Percentiles rank a stretch among this genome's conserved stretches.
phyloP scores from a whole-genome alignment of 2,797 vertebrate species.

The Spatula versicolor region DNA sequence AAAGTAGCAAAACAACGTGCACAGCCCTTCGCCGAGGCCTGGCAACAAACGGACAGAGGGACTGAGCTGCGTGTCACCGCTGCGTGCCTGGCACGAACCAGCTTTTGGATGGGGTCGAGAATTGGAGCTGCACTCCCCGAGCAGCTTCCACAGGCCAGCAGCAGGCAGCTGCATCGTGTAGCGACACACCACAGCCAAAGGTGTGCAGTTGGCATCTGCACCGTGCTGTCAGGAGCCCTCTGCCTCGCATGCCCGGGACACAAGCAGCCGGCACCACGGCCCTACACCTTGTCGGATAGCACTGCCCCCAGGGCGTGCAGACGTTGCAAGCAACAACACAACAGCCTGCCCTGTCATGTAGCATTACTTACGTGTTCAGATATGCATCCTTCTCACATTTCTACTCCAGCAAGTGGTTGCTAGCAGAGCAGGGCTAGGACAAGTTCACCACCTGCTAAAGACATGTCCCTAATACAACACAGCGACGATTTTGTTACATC shows the following conservation, averaged over 20 bases:
- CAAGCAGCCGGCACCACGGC: background rate
- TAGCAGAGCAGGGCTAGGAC: background rate
- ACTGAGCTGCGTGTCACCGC: background rate
- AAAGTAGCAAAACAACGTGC: background rate
- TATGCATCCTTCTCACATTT: conserved; percentile 66
- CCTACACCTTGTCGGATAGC: background rate
- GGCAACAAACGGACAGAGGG: background rate
- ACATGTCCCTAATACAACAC: background rate
- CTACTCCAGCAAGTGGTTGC: conserved; percentile 64
- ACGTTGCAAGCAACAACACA: background rate
- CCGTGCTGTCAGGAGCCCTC: accelerated
- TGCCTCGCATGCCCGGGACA: background rate
- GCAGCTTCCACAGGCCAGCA: background rate
- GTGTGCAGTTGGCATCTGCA: accelerated
- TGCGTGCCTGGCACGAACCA: background rate
- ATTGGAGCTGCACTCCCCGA: accelerated
- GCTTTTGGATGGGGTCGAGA: background rate
- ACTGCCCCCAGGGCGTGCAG: background rate
- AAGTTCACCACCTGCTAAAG: conserved; percentile 49
- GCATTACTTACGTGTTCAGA: conserved; percentile 48
- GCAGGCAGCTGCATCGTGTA: accelerated
- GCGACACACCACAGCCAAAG: background rate
- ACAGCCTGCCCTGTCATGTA: conserved; percentile 61
- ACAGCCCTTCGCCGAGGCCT: background rate
- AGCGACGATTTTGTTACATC: background rate